phyloP scores from a whole-genome alignment of 2,888 invertebrate genomes.

The Chromoteleia sp. region DNA sequence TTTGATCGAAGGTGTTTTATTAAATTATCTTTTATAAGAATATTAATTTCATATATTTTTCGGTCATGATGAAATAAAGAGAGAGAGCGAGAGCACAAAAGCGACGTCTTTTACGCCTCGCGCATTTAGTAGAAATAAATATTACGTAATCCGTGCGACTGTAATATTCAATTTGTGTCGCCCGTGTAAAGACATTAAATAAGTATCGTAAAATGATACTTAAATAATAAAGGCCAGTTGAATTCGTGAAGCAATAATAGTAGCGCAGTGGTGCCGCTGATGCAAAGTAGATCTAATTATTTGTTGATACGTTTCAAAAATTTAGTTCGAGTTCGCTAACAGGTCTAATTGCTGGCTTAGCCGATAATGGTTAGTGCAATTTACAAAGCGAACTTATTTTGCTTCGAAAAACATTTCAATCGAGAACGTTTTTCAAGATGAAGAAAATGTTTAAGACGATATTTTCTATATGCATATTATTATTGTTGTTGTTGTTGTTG shows the following conservation, averaged over 20 bases:
- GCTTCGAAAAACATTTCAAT: conserved; percentile 10
- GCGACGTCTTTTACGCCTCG: no score
- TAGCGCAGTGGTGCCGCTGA: conserved; percentile 62
- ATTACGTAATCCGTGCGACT: background rate
- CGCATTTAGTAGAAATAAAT: background rate
- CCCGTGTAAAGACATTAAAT: conserved; percentile 28
- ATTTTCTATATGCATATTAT: no score
- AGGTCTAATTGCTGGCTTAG: conserved; percentile 75
- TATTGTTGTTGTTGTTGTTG: no score
- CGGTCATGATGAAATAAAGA: no score
- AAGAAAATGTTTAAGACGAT: background rate
- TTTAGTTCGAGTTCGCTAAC: conserved; percentile 75
- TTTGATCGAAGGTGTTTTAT: no score
- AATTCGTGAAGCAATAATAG: conserved; percentile 72
- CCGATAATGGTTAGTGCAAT: conserved; percentile 72
- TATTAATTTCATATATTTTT: no score
- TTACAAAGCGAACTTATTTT: conserved; percentile 33
- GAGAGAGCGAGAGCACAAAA: no score
- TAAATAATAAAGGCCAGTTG: conserved; percentile 57
- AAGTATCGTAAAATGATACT: conserved; percentile 18
- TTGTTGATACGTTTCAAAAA: conserved; percentile 74
- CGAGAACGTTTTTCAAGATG: background rate
- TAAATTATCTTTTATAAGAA: no score
- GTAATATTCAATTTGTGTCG: background rate
- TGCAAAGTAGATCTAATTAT: conserved; percentile 73